Evolutionary conservation across 2,113 vertebrate genomes (phyloP).

Genomic region (Ictalurus punctatus): DNA sequence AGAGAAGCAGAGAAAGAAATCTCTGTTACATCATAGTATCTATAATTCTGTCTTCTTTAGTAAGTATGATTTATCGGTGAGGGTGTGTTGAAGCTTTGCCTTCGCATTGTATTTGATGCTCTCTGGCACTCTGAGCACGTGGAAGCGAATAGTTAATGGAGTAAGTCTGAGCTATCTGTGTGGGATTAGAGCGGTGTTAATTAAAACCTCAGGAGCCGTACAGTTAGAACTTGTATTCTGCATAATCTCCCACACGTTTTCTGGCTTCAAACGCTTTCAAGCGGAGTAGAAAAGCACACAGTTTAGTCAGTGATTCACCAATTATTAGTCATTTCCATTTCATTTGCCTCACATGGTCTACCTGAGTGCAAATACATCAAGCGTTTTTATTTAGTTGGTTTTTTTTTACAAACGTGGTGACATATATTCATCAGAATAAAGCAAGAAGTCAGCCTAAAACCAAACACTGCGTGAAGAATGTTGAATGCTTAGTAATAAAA

Average conservation of each 20-base stretch:
- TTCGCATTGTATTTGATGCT: background rate
- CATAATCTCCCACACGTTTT: conserved; percentile 1
- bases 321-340: background rate
- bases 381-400: background rate
- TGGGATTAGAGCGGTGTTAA: conserved; percentile 6
- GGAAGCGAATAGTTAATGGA: background rate
- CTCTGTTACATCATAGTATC: background rate
- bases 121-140: background rate
- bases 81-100: background rate
- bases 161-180: background rate
- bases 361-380: background rate
- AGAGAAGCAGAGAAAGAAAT: background rate
- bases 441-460: background rate
- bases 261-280: background rate
- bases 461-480: background rate
- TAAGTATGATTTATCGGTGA: background rate
- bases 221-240: conserved; percentile 10
- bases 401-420: background rate
- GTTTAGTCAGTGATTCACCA: conserved; percentile 3
- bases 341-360: background rate
- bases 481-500: background rate
- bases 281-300: background rate
- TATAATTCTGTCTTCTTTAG: background rate
- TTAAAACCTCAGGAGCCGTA: conserved; percentile 19
- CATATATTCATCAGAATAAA: background rate